Evolutionary conservation across 2,113 vertebrate species (phyloP), one percentile per base, ranked within the genome.

Genomic region (Eurypyga helias): DNA sequence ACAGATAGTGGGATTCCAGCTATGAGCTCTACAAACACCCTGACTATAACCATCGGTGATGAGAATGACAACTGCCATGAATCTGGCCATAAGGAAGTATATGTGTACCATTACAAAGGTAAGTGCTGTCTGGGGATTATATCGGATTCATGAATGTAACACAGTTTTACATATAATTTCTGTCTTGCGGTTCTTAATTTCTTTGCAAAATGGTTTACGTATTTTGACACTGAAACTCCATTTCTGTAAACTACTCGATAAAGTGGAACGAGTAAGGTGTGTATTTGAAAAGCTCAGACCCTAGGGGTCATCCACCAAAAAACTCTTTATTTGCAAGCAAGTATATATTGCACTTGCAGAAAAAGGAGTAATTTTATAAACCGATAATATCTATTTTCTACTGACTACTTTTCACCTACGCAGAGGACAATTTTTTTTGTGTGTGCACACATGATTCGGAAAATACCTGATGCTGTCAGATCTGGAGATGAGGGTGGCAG

Each of bases 31-130:
- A 99, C 99, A 34, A 98, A 93, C 97, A 99, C 98, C 8, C 97
- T 99, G 38, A 99, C 98, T 2, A 97, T 99, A 86, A 99, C 98
- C 82, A 97, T 99, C 13, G 99, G 99, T 18, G 99, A 99, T 90
- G 98, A 99, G 89, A 99, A 99, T 4, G 99, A 99, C 97, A 99
- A 99, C 31, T 98, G 98, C 41, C 99, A 99, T 18, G 49, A 97
- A 65, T 87, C 98, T 16, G 99, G 98, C 60, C 98, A 98, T 75
- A 99, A 99, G 93, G 98, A 98, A 5, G 96, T 99, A 71, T 99
- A 98, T 92, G 98, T 99, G 92, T 98, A 98, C 91, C 98, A 94
- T 79, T 97, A 98, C 95, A 91, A 96, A 98, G 99, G 99, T 99
- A 90, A 98, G 98, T 69, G 43, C 38, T 55, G 3, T 34, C 25